A percentile compares a stretch with the other conserved stretches of the same genome.
Conservation (phyloP, 2,888 invertebrate genomes). For the Chymomyza fuscimana region DNA sequence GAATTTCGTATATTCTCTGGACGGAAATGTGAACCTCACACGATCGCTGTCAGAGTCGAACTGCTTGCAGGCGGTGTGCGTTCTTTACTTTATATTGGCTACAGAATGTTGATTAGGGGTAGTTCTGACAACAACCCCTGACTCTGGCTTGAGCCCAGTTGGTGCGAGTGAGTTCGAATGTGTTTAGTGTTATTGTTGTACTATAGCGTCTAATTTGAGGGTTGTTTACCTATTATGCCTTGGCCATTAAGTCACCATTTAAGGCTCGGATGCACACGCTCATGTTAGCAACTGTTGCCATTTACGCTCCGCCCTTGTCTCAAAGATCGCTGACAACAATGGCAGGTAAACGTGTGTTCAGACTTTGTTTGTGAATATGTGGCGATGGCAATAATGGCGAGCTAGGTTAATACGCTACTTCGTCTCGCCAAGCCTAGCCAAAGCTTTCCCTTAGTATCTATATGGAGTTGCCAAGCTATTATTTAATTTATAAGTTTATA, state of each 20-base stretch:
- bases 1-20: not conserved
- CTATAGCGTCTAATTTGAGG: constrained; percentile 67
- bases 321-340: constrained; percentile 52
- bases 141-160: constrained; percentile 30
- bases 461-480: too few relatives aligned
- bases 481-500: too few relatives aligned
- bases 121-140: constrained; percentile 43
- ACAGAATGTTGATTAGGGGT: constrained; percentile 39
- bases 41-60: constrained; percentile 68
- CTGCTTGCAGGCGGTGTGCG: constrained; percentile 53
- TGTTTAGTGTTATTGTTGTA: constrained; percentile 46
- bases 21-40: constrained; percentile 39
- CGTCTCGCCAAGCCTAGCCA: not conserved
- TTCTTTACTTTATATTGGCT: constrained; percentile 65
- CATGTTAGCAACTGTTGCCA: constrained; percentile 69
- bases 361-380: constrained; percentile 19
- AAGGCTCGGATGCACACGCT: constrained; percentile 42
- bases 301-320: constrained; percentile 73
- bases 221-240: constrained; percentile 57
- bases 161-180: constrained; percentile 25
- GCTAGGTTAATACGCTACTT: not conserved
- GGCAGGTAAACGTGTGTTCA: constrained; percentile 44
- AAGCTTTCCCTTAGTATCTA: not conserved
- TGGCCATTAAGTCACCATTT: constrained; percentile 65
- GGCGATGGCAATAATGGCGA: constrained; percentile 29